These are phyloP conservation scores for Cactoblastis cactorum DNA, from an alignment of 2,888 invertebrate species.

Conservation along the genomic window DNA sequence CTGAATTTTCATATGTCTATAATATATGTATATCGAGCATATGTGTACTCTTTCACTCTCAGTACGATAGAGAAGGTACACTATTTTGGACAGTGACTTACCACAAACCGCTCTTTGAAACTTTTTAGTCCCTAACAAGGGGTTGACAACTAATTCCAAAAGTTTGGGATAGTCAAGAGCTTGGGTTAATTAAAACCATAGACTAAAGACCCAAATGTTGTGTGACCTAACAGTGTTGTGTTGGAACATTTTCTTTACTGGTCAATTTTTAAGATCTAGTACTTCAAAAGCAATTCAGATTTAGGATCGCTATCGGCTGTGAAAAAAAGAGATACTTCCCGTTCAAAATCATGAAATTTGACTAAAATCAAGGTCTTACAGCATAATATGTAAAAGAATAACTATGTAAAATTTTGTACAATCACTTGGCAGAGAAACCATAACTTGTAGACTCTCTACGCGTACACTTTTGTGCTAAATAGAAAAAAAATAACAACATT, in stretches of 20 bases:
- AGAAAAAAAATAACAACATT: background rate
- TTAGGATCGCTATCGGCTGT: too few relatives aligned
- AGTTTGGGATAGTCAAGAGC: slow-evolving; percentile 19
- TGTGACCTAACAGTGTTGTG: too few relatives aligned
- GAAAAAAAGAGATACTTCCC: too few relatives aligned
- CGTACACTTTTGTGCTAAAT: background rate
- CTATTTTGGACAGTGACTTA: slow-evolving; percentile 6
- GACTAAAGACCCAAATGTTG: background rate
- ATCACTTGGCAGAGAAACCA: too few relatives aligned
- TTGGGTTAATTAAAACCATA: slow-evolving; percentile 23
- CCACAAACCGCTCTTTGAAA: slow-evolving; percentile 17
- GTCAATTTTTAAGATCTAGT: too few relatives aligned
- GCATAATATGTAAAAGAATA: too few relatives aligned
- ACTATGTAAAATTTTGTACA: too few relatives aligned
- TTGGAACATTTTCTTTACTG: too few relatives aligned
- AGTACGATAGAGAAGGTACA: background rate
- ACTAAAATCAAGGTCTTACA: too few relatives aligned
- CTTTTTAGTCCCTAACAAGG: slow-evolving; percentile 22
- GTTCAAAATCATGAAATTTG: too few relatives aligned
- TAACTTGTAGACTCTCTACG: background rate
- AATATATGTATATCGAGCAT: too few relatives aligned
- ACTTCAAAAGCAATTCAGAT: too few relatives aligned
- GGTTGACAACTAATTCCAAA: slow-evolving; percentile 27
- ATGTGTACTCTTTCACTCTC: background rate
- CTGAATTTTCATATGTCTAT: background rate